A percentile compares a stretch with the other conserved stretches of the same genome.
Evolutionary conservation across 2,797 vertebrate species (phyloP).

Genomic region (Tapera naevia): DNA sequence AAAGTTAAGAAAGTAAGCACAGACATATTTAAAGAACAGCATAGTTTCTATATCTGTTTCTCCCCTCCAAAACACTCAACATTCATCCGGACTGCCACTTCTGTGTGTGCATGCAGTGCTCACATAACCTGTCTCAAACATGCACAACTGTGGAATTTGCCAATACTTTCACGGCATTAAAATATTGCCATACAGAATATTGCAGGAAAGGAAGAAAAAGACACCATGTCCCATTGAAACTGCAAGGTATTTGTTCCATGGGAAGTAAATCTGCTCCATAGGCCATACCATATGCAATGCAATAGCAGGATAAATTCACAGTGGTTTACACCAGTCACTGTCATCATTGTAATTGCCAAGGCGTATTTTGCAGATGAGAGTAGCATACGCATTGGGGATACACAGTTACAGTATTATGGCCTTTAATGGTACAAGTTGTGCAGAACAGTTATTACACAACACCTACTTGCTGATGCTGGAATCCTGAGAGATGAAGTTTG

Average conservation of each 20-base stretch:
- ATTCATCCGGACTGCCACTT: not conserved
- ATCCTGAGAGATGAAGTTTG: not conserved
- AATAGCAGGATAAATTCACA: not conserved
- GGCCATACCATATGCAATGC: not conserved
- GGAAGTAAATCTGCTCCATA: not conserved
- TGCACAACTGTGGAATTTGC: not conserved
- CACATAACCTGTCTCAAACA: not conserved
- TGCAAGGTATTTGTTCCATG: not conserved
- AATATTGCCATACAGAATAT: not conserved
- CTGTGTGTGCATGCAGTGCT: not conserved
- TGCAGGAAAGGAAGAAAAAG: not conserved
- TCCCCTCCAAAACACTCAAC: not conserved
- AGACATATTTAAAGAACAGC: not conserved
- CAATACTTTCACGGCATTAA: not conserved
- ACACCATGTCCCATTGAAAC: not conserved
- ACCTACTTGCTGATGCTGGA: not conserved
- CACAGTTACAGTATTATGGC: not conserved
- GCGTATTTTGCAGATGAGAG: not conserved
- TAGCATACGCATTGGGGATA: not conserved
- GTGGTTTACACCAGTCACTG: not conserved
- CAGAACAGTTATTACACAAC: not conserved
- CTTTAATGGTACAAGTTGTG: not conserved
- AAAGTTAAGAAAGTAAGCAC: not conserved
- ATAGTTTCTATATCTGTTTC: not conserved
- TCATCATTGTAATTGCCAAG: not conserved